phyloP scores from a whole-genome alignment of 2,888 invertebrate genomes.

The Oxystoma pomonae region DNA sequence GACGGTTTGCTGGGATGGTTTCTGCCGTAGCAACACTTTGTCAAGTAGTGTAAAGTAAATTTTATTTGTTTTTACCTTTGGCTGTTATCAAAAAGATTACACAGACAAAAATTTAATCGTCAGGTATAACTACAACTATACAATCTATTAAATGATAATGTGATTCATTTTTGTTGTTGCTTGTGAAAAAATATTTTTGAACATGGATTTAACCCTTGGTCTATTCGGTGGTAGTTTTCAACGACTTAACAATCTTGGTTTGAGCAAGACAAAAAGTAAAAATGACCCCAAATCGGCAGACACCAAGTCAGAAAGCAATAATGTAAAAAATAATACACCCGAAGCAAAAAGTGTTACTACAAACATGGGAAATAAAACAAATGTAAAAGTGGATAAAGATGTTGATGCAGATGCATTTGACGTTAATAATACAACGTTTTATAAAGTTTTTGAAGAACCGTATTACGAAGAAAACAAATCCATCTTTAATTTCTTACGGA shows the following conservation, averaged over 20 bases:
- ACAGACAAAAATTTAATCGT: neutral
- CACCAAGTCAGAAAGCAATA: neutral
- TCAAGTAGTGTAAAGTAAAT: too few species aligned
- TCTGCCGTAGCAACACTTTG: too few species aligned
- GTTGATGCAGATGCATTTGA: neutral
- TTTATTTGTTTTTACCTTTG: neutral
- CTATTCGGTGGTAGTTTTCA: neutral
- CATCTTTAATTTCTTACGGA: neutral
- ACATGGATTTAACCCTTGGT: neutral
- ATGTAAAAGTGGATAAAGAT: too few species aligned
- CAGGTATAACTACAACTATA: neutral
- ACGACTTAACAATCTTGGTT: neutral
- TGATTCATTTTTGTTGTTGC: neutral
- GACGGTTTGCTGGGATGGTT: too few species aligned
- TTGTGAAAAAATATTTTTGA: neutral
- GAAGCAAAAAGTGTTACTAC: too few species aligned
- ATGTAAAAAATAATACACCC: too few species aligned
- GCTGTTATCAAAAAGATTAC: neutral
- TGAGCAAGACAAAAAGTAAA: neutral
- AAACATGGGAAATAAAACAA: too few species aligned
- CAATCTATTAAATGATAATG: neutral
- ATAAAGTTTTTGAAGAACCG: neutral
- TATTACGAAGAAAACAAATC: neutral
- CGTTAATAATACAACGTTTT: neutral
- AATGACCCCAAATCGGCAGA: neutral